Percentiles rank a stretch among this genome's conserved stretches.
phyloP scores from a whole-genome alignment of 2,888 invertebrate genomes.

The Cordilura impudica region DNA sequence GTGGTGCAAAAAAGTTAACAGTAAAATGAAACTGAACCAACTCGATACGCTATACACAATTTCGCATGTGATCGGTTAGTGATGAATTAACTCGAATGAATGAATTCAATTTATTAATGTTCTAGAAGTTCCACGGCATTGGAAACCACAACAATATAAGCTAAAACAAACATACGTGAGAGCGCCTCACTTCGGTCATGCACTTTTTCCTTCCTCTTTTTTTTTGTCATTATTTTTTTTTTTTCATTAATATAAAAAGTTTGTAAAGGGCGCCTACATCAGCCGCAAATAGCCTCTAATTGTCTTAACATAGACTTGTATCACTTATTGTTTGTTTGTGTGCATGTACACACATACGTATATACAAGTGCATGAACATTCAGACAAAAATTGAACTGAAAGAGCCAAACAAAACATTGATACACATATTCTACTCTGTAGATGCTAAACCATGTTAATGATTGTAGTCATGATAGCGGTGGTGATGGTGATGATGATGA shows the following conservation, averaged over 20 bases:
- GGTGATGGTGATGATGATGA: slow-evolving; percentile 27
- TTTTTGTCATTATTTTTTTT: background rate
- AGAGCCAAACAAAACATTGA: background rate
- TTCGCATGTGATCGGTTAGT: background rate
- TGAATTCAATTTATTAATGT: slow-evolving; percentile 27
- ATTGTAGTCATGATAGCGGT: slow-evolving; percentile 36
- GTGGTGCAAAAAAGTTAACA: background rate
- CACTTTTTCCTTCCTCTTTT: background rate
- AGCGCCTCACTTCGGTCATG: background rate
- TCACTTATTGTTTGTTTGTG: background rate
- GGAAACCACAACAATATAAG: background rate
- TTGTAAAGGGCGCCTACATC: slow-evolving; percentile 30
- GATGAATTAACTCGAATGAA: slow-evolving; percentile 31
- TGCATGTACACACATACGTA: no score
- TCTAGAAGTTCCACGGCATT: background rate
- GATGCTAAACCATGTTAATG: slow-evolving; percentile 35
- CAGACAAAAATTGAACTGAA: no score
- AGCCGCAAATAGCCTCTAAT: slow-evolving; percentile 9
- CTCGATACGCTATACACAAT: background rate
- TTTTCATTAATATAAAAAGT: background rate
- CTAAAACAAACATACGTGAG: background rate
- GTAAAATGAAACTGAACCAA: background rate
- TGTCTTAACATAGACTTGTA: slow-evolving; percentile 5
- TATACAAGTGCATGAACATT: no score
- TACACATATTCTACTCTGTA: slow-evolving; percentile 23